Percentiles rank a stretch among this genome's conserved stretches.
Conservation (phyloP, 2,888 invertebrate genomes). For the Rhyacophila evoluta region DNA sequence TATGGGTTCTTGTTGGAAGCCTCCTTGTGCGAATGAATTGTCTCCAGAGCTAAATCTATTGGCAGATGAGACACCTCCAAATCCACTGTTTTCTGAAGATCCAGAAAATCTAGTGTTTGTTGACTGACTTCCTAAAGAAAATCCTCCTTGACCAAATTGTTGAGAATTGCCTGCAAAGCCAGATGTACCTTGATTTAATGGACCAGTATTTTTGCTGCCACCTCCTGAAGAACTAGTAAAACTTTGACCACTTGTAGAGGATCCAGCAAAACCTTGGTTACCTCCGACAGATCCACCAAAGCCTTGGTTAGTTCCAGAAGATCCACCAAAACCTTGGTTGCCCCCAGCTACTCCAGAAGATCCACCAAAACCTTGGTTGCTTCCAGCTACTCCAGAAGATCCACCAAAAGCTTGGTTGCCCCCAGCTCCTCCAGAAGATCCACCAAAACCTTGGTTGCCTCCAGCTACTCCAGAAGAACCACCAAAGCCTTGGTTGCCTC, state of each 20-base stretch:
- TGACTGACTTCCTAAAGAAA: neutral
- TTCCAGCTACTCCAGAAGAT: neutral
- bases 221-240: neutral
- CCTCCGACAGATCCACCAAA: neutral
- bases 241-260: neutral
- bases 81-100: neutral
- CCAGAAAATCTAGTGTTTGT: neutral
- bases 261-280: neutral
- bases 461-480: neutral
- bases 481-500: neutral
- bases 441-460: neutral
- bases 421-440: neutral
- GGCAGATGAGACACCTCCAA: neutral
- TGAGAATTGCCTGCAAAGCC: neutral
- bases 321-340: neutral
- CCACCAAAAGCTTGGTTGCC: neutral
- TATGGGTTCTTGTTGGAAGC: slow-evolving; percentile 32
- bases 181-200: neutral
- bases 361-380: neutral
- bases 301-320: neutral
- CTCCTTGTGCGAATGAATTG: neutral
- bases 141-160: slow-evolving; percentile 13
- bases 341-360: too few species aligned
- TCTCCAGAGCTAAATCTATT: neutral
- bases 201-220: neutral